Percentiles rank a stretch among this genome's conserved stretches.
phyloP scores from a whole-genome alignment of 2,888 invertebrate species.

The Ichneumoninae sp. region DNA sequence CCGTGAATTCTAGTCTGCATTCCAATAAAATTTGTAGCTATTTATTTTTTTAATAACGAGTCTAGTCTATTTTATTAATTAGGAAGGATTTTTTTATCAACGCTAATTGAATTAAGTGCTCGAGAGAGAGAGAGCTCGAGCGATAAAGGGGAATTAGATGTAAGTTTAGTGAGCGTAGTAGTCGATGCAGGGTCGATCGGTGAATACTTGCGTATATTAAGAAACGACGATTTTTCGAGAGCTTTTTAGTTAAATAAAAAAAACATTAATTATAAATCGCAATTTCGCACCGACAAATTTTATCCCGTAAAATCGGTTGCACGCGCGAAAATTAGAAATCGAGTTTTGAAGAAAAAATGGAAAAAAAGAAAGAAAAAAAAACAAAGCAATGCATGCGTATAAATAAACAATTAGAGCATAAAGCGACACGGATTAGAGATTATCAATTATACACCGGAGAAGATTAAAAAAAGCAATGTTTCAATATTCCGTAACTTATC shows the following conservation, averaged over 20 bases:
- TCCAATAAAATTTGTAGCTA: conserved; percentile 26
- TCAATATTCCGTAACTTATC: conserved; percentile 52
- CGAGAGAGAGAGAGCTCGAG: conserved; percentile 5
- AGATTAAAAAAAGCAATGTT: conserved; percentile 51
- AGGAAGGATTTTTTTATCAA: conserved; percentile 7
- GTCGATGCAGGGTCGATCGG: conserved; percentile 55
- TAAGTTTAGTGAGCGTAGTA: conserved; percentile 46
- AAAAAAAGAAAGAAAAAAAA: conserved; percentile 18
- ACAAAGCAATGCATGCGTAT: conserved; percentile 58
- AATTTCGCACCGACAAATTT: conserved; percentile 20
- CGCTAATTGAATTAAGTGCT: conserved; percentile 39
- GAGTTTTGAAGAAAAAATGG: conserved; percentile 1
- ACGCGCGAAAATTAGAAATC: conserved; percentile 20
- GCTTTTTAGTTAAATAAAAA: conserved; percentile 40
- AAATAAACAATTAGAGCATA: conserved; percentile 47
- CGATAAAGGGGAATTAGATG: conserved; percentile 20
- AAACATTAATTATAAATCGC: conserved; percentile 15
- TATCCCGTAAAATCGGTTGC: conserved; percentile 36
- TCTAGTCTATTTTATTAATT: conserved; percentile 49
- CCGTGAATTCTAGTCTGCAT: conserved; percentile 47
- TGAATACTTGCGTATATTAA: conserved; percentile 42
- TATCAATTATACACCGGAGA: conserved; percentile 34
- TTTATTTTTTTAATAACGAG: conserved; percentile 42
- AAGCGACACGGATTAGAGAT: conserved; percentile 43
- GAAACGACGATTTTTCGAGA: conserved; percentile 58